These are phyloP conservation scores for Regulus satrapa DNA, from an alignment of 2,113 vertebrate genomes.

Conservation along the genomic window DNA sequence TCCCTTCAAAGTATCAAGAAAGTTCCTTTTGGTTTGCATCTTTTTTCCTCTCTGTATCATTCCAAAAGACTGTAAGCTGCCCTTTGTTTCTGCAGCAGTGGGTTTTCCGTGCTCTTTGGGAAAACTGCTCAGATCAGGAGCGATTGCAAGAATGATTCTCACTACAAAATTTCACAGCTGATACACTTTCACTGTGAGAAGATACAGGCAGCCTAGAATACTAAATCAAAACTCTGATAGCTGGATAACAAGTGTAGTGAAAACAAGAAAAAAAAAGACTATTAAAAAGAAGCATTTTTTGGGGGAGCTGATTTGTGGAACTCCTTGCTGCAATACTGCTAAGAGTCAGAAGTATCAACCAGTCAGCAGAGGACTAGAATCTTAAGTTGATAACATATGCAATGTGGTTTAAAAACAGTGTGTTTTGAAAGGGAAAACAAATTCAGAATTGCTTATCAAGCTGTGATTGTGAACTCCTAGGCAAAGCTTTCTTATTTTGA, in stretches of 20 bases:
- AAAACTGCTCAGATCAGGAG: not conserved
- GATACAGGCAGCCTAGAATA: not conserved
- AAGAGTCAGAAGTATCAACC: not conserved
- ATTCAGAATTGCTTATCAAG: not conserved
- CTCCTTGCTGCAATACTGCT: not conserved
- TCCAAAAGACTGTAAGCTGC: conserved; percentile 16
- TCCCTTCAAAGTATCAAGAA: conserved; percentile 42
- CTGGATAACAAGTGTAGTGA: not conserved
- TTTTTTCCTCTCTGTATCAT: conserved; percentile 42
- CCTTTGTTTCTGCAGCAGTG: not conserved
- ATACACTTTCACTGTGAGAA: not conserved
- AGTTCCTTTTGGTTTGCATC: conserved; percentile 53
- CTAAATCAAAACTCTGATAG: not conserved
- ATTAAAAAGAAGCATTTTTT: not conserved
- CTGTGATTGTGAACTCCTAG: not conserved
- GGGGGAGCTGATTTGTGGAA: not conserved
- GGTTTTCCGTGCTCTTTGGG: not conserved
- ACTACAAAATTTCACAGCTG: not conserved
- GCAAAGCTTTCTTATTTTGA: not conserved
- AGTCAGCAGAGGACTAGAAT: not conserved
- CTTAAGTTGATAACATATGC: not conserved
- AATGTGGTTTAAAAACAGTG: not conserved
- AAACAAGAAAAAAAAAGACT: not conserved
- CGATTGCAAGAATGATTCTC: not conserved
- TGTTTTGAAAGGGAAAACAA: not conserved